Conservation (phyloP, 2,888 invertebrate genomes). For the Melolontha melolontha region DNA sequence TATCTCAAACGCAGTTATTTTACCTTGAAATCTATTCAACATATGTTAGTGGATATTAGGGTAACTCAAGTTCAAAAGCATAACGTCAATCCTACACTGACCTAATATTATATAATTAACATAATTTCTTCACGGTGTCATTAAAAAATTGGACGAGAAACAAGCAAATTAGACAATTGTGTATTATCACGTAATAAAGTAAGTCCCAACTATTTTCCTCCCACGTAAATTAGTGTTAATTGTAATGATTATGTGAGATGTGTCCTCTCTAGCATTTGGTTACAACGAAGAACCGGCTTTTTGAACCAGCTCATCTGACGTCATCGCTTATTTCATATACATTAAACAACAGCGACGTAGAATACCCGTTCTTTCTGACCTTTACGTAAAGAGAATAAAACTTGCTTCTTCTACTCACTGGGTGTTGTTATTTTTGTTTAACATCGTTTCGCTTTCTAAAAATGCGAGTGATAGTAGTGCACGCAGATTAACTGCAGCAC, state of each 20-base stretch:
- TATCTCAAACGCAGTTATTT: too few relatives aligned
- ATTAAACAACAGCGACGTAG: constrained; percentile 17
- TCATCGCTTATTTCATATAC: constrained; percentile 34
- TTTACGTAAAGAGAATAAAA: constrained; percentile 33
- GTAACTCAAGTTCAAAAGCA: too few relatives aligned
- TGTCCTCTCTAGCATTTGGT: constrained; percentile 15
- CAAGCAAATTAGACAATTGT: constrained; percentile 23
- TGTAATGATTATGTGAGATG: constrained; percentile 30
- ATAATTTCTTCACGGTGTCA: too few relatives aligned
- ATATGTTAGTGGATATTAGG: too few relatives aligned
- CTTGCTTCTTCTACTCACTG: constrained; percentile 22
- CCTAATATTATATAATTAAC: too few relatives aligned
- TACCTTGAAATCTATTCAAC: too few relatives aligned
- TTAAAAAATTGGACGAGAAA: neutral
- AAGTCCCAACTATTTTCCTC: constrained; percentile 34
- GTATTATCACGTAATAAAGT: constrained; percentile 13
- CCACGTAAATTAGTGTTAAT: constrained; percentile 40
- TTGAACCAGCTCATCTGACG: constrained; percentile 29
- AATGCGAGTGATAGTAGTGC: constrained; percentile 41
- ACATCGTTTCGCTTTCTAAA: constrained; percentile 45
- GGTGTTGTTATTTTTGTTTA: constrained; percentile 30
- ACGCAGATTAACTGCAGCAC: constrained; percentile 10
- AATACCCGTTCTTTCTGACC: constrained; percentile 38
- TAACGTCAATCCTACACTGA: too few relatives aligned
- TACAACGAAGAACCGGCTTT: constrained; percentile 39